Evolutionary conservation across 2,888 invertebrate species (phyloP), one percentile per base, ranked within the genome.

Genomic region (Aphodius granarius): DNA sequence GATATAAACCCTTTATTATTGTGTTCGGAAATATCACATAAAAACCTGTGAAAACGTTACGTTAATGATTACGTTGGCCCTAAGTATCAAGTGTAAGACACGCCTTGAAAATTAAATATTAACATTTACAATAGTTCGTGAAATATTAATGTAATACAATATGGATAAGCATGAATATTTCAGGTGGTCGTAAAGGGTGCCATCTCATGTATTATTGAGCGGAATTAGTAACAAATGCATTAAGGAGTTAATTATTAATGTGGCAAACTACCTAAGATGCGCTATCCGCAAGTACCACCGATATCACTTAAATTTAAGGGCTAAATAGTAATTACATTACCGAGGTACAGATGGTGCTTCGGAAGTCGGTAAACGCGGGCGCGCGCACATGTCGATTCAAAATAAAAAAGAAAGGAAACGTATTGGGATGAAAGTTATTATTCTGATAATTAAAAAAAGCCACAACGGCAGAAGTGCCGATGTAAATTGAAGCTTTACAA

Each of bases 401-500:
- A 43, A 43, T 13, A 43, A 43, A 43, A 43, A 43, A 43, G 43
- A 3, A 43, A 43, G 6, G 13, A 43, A 6, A 1, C 6, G 43
- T 43, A 43, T 43, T 43, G 43, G 68, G 68, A 19, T 68, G 22
- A 20, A 68, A 68, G 21, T 68, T 68, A 21, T 68, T 68, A 68
- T 68, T 68, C 22, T 68, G 20, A 68, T 68, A 68, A 68, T 68
- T 68, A 68, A 68, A 68, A 68, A 22, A 22, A 20, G 68, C 20
- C 21, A 68, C 21, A 20, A 21, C 16, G 22, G 22, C 19, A 9
- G 68, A 22, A 22, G 22, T 22, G 68, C 68, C 20, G 68, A 68
- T 68, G 68, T 68, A 68, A 68, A 68, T 68, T 68, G 68, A 68
- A 68, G 19, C 68, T 68, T 68, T 68, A 68, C 68, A 68, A 68